A percentile compares a stretch with the other conserved stretches of the same genome.
These are phyloP conservation scores for Drosophila maculinotata DNA, from an alignment of 2,888 invertebrate genomes.

Conservation along the genomic window DNA sequence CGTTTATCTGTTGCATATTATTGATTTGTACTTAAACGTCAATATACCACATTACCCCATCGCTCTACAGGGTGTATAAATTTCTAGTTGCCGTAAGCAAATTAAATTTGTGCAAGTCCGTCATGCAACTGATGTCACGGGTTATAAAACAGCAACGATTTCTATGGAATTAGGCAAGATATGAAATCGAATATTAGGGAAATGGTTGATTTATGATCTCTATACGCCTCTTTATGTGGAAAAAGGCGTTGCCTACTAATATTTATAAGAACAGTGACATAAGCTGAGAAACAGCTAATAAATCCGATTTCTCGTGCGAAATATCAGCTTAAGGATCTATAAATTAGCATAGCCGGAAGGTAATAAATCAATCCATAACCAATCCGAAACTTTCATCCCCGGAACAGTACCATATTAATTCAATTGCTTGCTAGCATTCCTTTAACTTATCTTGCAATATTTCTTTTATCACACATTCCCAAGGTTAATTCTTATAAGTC, in stretches of 20 bases:
- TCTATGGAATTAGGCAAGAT: constrained; percentile 30
- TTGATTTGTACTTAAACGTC: too few species aligned
- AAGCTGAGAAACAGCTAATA: too few species aligned
- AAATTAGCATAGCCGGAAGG: too few species aligned
- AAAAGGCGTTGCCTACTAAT: background rate
- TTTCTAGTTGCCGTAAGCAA: constrained; percentile 31
- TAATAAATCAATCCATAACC: too few species aligned
- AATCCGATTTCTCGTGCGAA: too few species aligned
- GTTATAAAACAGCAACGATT: constrained; percentile 13
- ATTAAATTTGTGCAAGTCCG: constrained; percentile 56
- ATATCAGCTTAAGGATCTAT: background rate
- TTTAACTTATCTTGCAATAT: background rate
- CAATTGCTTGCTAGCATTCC: too few species aligned
- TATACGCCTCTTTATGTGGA: constrained; percentile 9
- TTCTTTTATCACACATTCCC: constrained; percentile 28
- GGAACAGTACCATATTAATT: too few species aligned
- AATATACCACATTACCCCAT: too few species aligned
- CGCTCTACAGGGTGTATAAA: constrained; percentile 2
- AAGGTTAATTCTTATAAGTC: constrained; percentile 34
- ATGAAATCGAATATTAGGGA: constrained; percentile 17
- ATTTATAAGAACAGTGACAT: too few species aligned
- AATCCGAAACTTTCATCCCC: background rate
- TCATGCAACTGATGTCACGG: constrained; percentile 53
- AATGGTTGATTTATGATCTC: constrained; percentile 27
- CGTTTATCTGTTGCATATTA: background rate